Percentiles rank a stretch among this genome's conserved stretches.
Evolutionary conservation across 2,888 invertebrate genomes (phyloP).

Genomic region (Xestia rhomboidea): DNA sequence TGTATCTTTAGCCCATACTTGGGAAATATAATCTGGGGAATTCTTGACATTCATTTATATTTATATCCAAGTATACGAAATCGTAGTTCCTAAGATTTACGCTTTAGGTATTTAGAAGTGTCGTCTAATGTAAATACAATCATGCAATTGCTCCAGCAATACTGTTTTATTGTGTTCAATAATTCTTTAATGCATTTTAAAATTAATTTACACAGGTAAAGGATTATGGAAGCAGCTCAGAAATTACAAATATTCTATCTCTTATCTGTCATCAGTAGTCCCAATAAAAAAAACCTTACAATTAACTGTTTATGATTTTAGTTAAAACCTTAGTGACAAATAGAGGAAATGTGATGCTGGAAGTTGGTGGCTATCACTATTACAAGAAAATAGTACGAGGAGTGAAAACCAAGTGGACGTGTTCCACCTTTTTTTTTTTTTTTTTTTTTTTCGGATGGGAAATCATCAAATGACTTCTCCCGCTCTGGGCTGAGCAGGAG

Average conservation of each 20-base stretch:
- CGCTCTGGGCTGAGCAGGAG: too few species aligned
- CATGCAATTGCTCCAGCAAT: too few species aligned
- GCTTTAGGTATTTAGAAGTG: not conserved
- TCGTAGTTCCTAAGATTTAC: not conserved
- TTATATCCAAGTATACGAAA: not conserved
- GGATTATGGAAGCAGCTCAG: not conserved
- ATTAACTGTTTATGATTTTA: slow-evolving; percentile 13
- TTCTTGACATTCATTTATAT: not conserved
- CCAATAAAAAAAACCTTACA: not conserved
- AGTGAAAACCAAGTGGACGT: slow-evolving; percentile 23
- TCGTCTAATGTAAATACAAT: not conserved
- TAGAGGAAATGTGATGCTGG: slow-evolving; percentile 14
- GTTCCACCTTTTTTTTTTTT: too few species aligned
- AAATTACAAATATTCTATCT: not conserved
- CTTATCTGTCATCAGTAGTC: not conserved
- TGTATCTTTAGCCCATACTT: not conserved
- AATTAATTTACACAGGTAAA: not conserved
- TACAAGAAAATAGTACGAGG: slow-evolving; percentile 14
- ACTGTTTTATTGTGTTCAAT: too few species aligned
- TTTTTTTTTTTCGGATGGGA: too few species aligned
- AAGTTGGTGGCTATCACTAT: slow-evolving; percentile 8
- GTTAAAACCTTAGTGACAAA: slow-evolving; percentile 20
- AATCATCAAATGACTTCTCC: too few species aligned
- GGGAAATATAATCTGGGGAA: not conserved
- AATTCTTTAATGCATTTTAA: too few species aligned